Base-by-base conservation (phyloP, 2,797 vertebrate species). In the Octomys mimax region DNA sequence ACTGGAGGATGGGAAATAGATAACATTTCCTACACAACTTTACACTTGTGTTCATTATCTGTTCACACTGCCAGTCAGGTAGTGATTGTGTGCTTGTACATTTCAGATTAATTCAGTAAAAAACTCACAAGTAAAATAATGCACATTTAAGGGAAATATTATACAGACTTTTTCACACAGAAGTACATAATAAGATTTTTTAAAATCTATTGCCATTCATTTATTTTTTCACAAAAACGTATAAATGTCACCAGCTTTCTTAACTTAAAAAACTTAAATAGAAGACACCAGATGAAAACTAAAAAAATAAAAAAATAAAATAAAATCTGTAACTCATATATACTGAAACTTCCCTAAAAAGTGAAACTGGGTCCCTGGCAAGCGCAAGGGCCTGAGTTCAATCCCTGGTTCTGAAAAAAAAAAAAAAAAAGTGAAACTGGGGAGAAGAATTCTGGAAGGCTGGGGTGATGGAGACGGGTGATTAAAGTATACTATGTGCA, bases 101-200 rank as follows among this genome's bases (percentile, higher is more conserved):
- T 99, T 99, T 99, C 99, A 99, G 99, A 98, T 98, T 98, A 98
- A 98, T 98, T 99, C 98, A 98, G 98, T 99, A 98, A 98, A 98
- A 99, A 99, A 99, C 98, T 99, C 99, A 99, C 99, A 99, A 99
- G 99, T 99, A 99, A 99, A 99, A 99, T 99, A 99, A 99, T 99
- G 98, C 99, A 98, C 99, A 99, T 98, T 99, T 99, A 99, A 99
- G 99, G 99, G 99, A 99, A 99, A 99, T 99, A 99, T 98, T 98
- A 99, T 99, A 99, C 99, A 99, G 98, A 98, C 98, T 98, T 99
- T 77, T 98, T 98, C 99, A 99, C 99, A 99, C 98, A 99, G 98
- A 99, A 99, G n/a, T n/a, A n/a, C n/a, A n/a, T n/a, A n/a, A n/a
- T n/a, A n/a, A n/a, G n/a, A n/a, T n/a, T n/a, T n/a, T n/a, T n/a